A percentile compares a stretch with the other conserved stretches of the same genome.
phyloP scores from a whole-genome alignment of 2,888 invertebrate species.

The Cantharis lateralis region DNA sequence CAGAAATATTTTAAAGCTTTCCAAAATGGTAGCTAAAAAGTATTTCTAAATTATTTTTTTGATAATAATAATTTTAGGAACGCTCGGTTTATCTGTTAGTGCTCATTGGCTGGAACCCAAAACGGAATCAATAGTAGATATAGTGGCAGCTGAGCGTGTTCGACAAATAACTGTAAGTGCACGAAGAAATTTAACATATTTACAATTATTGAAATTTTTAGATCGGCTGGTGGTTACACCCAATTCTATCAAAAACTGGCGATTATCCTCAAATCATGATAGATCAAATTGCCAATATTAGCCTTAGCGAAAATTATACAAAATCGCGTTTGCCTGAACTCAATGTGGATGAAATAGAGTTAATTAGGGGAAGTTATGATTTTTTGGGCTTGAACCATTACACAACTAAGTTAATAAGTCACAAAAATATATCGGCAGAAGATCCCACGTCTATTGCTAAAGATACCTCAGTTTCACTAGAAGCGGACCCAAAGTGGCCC shows the following conservation, averaged over 20 bases:
- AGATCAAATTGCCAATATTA: slow-evolving; percentile 52
- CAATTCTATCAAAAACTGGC: slow-evolving; percentile 56
- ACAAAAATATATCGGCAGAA: slow-evolving; percentile 44
- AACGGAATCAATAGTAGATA: slow-evolving; percentile 56
- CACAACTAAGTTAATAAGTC: slow-evolving; percentile 57
- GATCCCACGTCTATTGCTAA: slow-evolving; percentile 54
- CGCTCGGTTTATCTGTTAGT: slow-evolving; percentile 63
- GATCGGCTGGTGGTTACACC: slow-evolving; percentile 57
- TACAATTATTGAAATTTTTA: slow-evolving; percentile 37
- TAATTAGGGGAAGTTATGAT: slow-evolving; percentile 61
- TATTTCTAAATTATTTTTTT: neutral
- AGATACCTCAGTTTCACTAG: slow-evolving; percentile 54
- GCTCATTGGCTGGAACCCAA: slow-evolving; percentile 62
- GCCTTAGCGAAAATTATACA: slow-evolving; percentile 53
- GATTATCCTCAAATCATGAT: slow-evolving; percentile 61
- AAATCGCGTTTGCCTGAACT: slow-evolving; percentile 58
- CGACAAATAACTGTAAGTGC: slow-evolving; percentile 61
- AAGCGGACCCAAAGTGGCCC: slow-evolving; percentile 59
- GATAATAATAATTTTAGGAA: slow-evolving; percentile 61
- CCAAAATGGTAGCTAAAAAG: slow-evolving; percentile 37
- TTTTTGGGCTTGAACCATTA: slow-evolving; percentile 72
- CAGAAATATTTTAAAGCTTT: slow-evolving; percentile 56
- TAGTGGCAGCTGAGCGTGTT: slow-evolving; percentile 60
- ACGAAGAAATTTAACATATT: neutral
- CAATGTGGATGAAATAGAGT: slow-evolving; percentile 52